Conservation (phyloP, 2,797 vertebrate species). For the Schizopygopsis malacanthus region DNA sequence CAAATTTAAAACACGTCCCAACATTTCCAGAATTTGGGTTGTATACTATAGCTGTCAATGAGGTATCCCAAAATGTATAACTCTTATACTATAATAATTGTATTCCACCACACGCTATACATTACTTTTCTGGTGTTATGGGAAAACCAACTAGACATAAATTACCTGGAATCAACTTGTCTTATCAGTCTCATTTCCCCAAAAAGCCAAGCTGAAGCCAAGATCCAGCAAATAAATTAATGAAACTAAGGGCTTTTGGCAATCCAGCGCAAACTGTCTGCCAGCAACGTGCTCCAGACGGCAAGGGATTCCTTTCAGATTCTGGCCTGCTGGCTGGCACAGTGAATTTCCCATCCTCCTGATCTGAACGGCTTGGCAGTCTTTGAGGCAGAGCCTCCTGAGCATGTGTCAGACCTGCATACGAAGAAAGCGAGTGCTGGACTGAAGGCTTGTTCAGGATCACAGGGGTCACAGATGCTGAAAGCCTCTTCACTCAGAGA, state of each 20-base stretch:
- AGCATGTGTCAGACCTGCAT: constrained; percentile 55
- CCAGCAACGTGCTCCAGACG: constrained; percentile 45
- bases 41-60: neutral
- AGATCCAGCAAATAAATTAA: constrained; percentile 68
- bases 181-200: constrained; percentile 29
- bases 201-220: constrained; percentile 48
- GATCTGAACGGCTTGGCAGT: constrained; percentile 36
- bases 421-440: constrained; percentile 57
- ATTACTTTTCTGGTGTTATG: constrained; percentile 2
- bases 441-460: constrained; percentile 32
- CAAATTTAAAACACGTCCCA: no score
- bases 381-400: constrained; percentile 42
- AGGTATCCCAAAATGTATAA: neutral
- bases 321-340: constrained; percentile 48
- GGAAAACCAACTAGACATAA: constrained; percentile 6
- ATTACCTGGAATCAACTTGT: constrained; percentile 27
- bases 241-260: constrained; percentile 65
- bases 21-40: no score
- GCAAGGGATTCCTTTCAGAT: constrained; percentile 47
- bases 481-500: constrained; percentile 25
- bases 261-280: constrained; percentile 47
- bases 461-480: constrained; percentile 27
- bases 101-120: neutral
- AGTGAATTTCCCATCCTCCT: constrained; percentile 49
- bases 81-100: neutral